A percentile compares a stretch with the other conserved stretches of the same genome.
Evolutionary conservation across 1,140 invertebrate species (phyloP).

Genomic region (Pemphigus obesinymphae): DNA sequence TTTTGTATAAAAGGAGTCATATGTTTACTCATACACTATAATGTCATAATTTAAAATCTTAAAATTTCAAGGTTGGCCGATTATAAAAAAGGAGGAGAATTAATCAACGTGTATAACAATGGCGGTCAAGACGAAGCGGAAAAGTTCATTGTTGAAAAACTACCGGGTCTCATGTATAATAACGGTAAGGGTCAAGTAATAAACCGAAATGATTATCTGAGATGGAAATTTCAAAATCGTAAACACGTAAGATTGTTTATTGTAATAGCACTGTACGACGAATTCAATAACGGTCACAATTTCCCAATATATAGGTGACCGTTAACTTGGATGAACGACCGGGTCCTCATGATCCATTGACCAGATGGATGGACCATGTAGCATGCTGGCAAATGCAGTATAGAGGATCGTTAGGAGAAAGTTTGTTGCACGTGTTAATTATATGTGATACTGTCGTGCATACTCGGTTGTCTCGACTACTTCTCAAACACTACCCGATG

Average conservation of each 20-base stretch:
- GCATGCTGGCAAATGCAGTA: conserved; percentile 97
- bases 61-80: conserved; percentile 64
- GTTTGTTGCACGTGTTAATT: conserved; percentile 87
- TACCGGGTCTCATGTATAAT: conserved; percentile 82
- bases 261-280: neutral
- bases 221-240: conserved; percentile 88
- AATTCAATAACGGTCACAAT: neutral
- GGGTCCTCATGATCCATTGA: conserved; percentile 73
- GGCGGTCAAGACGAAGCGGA: conserved; percentile 77
- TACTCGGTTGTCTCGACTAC: conserved; percentile 75
- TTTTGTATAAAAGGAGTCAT: too few relatives aligned
- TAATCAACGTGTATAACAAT: conserved; percentile 77
- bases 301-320: conserved; percentile 57
- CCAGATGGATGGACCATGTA: conserved; percentile 81
- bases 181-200: conserved; percentile 82
- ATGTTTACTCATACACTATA: too few relatives aligned
- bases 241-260: conserved; percentile 59
- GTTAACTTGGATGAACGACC: conserved; percentile 76
- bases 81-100: conserved; percentile 83
- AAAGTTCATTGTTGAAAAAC: conserved; percentile 80
- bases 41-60: neutral
- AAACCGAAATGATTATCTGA: conserved; percentile 81
- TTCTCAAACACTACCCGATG: conserved; percentile 87
- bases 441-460: conserved; percentile 88
- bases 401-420: conserved; percentile 89